Evolutionary conservation across 2,113 vertebrate genomes (phyloP).

Genomic region (Misgurnus anguillicaudatus): DNA sequence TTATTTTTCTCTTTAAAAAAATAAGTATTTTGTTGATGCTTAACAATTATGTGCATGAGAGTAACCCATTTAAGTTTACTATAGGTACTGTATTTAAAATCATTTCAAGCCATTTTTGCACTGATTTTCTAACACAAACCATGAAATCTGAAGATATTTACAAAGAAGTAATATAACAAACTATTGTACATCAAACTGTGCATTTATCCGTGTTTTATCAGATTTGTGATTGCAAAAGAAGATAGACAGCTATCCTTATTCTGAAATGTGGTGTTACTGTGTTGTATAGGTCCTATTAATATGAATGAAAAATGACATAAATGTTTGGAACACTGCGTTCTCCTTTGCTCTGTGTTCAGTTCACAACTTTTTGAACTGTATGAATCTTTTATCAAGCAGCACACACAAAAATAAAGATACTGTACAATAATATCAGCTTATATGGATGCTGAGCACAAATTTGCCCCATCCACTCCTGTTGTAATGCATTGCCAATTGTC

Average conservation of each 20-base stretch:
- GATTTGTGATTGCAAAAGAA: slow-evolving; percentile 27
- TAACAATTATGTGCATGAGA: slow-evolving; percentile 31
- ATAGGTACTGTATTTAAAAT: background rate
- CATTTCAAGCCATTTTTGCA: background rate
- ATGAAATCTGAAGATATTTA: background rate
- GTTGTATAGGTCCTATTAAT: slow-evolving; percentile 18
- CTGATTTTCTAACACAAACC: background rate
- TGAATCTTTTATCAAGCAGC: background rate
- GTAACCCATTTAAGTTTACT: background rate
- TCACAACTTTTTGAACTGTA: too few species aligned
- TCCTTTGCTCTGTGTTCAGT: slow-evolving; percentile 22
- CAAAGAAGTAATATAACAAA: too few species aligned
- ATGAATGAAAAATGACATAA: slow-evolving; percentile 7
- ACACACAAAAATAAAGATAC: slow-evolving; percentile 22
- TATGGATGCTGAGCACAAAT: slow-evolving; percentile 58
- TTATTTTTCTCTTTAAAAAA: slow-evolving; percentile 13
- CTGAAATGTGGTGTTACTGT: slow-evolving; percentile 42
- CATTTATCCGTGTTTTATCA: background rate
- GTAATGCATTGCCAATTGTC: slow-evolving; percentile 61
- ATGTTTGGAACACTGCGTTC: slow-evolving; percentile 7
- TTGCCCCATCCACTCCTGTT: slow-evolving; percentile 50
- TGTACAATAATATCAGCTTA: slow-evolving; percentile 28
- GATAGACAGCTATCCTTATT: background rate
- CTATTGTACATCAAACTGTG: background rate
- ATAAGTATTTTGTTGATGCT: background rate